Evolutionary conservation across 2,888 invertebrate genomes (phyloP), one percentile per base, ranked within the genome.

Genomic region (Nudaria mundana): DNA sequence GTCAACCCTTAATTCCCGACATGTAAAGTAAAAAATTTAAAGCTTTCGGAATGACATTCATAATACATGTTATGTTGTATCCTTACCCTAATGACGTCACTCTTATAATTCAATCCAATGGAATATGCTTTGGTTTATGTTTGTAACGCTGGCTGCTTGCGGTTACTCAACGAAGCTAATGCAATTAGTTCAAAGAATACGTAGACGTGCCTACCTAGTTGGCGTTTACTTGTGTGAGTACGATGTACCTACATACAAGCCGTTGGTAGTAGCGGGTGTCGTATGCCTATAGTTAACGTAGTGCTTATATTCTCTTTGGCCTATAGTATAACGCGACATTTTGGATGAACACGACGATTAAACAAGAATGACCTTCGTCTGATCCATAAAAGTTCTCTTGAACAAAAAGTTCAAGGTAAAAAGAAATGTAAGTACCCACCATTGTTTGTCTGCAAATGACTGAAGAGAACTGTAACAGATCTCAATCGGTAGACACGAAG

Each of bases 11-110:
- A 36, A 24, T 25, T 32, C 31, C 28, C 16, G 28, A 25, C 28
- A 25, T 20, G 30, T 32, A n/a, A 18, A 30, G 15, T 34, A 25
- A n/a, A 10, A 10, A 24, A 24, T 24, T 24, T 5, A 3, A 24
- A n/a, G n/a, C n/a, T n/a, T n/a, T n/a, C n/a, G n/a, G n/a, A n/a
- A n/a, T n/a, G n/a, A n/a, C n/a, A n/a, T n/a, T 28, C 28, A 36
- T 37, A 31, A 15, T 29, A 25, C 15, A 13, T 44, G 38, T 29
- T 41, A 16, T 12, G 20, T 40, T 35, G 44, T 48, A 38, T 47
- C 44, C n/a, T n/a, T n/a, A n/a, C n/a, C 52, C 43, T 38, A 40
- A 43, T 57, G 59, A 58, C 52, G 56, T 55, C 47, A 58, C 41
- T 28, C 28, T 5, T 13, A 28, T n/a, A n/a, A n/a, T n/a, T n/a